phyloP scores from a whole-genome alignment of 2,888 invertebrate genomes.

The Glaucopsyche alexis region DNA sequence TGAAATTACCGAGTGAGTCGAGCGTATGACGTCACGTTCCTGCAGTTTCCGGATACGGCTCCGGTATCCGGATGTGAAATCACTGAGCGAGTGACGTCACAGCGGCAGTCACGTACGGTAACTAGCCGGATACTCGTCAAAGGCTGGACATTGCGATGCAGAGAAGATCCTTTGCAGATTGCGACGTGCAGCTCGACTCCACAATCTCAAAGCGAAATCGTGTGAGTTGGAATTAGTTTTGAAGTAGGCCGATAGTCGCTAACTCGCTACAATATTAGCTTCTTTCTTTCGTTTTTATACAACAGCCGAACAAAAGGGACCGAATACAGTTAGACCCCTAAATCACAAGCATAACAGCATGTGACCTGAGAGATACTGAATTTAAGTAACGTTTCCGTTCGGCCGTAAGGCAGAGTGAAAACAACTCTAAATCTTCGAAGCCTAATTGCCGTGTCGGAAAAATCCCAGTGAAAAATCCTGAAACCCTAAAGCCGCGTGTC shows the following conservation, averaged over 20 bases:
- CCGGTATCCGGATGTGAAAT: background rate
- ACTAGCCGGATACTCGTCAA: constrained; percentile 10
- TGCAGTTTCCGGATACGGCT: background rate
- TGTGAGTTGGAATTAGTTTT: too few species aligned
- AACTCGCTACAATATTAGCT: background rate
- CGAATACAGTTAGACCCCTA: too few species aligned
- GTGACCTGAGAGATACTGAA: background rate
- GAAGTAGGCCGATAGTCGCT: background rate
- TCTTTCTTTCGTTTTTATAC: too few species aligned
- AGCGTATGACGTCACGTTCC: background rate
- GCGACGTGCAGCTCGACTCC: background rate
- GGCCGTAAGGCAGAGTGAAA: background rate
- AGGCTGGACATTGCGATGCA: constrained; percentile 3
- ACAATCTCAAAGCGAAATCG: background rate
- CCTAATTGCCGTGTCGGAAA: too few species aligned
- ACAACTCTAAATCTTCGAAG: background rate
- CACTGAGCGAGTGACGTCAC: background rate
- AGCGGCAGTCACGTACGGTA: background rate
- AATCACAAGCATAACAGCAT: background rate
- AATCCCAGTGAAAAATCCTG: background rate
- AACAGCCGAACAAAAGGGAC: too few species aligned
- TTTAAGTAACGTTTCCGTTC: background rate
- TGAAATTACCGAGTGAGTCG: background rate
- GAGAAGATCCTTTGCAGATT: background rate
- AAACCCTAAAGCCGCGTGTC: background rate